Conservation (phyloP, 1,140 invertebrate species). For the Drepana arcuata region DNA sequence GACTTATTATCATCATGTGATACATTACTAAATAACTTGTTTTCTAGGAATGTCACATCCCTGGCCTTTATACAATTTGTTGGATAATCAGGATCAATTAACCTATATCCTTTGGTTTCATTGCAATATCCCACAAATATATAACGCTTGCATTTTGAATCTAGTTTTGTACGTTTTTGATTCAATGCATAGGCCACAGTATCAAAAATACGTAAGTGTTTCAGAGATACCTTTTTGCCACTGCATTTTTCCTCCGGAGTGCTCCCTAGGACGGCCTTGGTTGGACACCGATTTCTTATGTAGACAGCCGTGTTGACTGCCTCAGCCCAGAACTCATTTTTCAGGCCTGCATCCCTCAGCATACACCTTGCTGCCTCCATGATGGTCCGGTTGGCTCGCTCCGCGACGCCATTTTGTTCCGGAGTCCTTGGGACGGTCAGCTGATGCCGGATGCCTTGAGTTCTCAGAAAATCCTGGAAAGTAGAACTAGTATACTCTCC, state of each 20-base stretch:
- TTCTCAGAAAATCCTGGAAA: background rate
- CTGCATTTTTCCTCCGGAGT: slow-evolving; percentile 1
- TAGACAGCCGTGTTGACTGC: background rate
- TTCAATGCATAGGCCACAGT: background rate
- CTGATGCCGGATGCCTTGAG: slow-evolving; percentile 6
- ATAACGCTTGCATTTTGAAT: too few relatives aligned
- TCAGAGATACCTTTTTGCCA: background rate
- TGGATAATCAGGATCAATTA: too few relatives aligned
- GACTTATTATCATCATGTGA: too few relatives aligned
- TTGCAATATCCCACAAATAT: too few relatives aligned
- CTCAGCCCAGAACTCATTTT: background rate
- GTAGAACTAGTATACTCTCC: slow-evolving; percentile 4
- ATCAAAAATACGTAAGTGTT: background rate
- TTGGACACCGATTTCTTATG: background rate
- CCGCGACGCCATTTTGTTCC: slow-evolving; percentile 10
- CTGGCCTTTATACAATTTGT: too few relatives aligned
- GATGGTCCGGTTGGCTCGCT: slow-evolving; percentile 7
- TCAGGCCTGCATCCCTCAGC: background rate
- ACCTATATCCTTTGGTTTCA: too few relatives aligned
- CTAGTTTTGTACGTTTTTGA: background rate
- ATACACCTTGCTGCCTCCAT: slow-evolving; percentile 2
- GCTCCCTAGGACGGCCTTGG: background rate
- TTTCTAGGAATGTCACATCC: too few relatives aligned
- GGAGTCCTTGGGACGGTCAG: slow-evolving; percentile 2
- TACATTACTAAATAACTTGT: too few relatives aligned